Evolutionary conservation across 2,888 invertebrate species (phyloP).

Genomic region (Cerastis leucographa): DNA sequence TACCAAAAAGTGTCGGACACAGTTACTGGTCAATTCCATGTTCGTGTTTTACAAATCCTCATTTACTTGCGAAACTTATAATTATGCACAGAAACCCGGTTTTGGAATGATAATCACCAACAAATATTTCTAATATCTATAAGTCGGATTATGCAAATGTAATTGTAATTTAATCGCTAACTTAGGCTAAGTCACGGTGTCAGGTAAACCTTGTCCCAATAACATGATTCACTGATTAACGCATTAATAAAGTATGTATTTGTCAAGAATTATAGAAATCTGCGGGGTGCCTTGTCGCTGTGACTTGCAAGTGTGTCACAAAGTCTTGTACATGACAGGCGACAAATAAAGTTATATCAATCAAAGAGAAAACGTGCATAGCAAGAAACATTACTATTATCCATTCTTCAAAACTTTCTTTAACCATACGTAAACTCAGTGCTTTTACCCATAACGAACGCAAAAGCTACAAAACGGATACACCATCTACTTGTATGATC

Average conservation of each 20-base stretch:
- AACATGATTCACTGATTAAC: constrained; percentile 53
- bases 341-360: neutral
- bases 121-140: constrained; percentile 40
- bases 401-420: neutral
- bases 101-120: constrained; percentile 23
- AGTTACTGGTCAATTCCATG: neutral
- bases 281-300: neutral
- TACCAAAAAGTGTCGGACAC: neutral
- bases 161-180: constrained; percentile 50
- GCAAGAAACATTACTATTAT: neutral
- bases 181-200: constrained; percentile 38
- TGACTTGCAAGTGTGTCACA: constrained; percentile 26
- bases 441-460: neutral
- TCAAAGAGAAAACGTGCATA: neutral
- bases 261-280: constrained; percentile 43
- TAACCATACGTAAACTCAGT: neutral
- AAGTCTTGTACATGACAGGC: constrained; percentile 6
- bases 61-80: constrained; percentile 13
- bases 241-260: constrained; percentile 42
- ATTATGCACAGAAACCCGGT: constrained; percentile 4
- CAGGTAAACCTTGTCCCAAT: constrained; percentile 48
- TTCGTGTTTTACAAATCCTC: neutral
- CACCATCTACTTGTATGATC: neutral
- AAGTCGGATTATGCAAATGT: constrained; percentile 61
- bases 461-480: neutral